Percentiles rank a stretch among this genome's conserved stretches.
Evolutionary conservation across 1,140 invertebrate genomes (phyloP).

Genomic region (Brachionus rubens): DNA sequence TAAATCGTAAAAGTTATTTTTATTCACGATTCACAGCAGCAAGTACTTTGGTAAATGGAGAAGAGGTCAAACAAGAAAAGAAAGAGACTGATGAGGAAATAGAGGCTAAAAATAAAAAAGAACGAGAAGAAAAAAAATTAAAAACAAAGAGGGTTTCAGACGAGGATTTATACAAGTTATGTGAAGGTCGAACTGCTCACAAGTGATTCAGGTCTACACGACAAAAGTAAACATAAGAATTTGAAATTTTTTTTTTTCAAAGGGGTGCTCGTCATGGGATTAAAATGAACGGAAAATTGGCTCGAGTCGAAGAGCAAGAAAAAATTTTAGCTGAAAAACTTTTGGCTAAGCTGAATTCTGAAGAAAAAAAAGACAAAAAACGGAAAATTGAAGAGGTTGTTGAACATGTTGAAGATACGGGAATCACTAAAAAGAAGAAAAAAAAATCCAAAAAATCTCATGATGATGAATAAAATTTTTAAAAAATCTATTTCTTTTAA

Average conservation of each 20-base stretch:
- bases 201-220: slow-evolving; percentile 64
- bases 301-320: slow-evolving; percentile 56
- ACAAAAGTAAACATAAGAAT: slow-evolving; percentile 2
- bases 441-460: slow-evolving; percentile 3
- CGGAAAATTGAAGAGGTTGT: neutral
- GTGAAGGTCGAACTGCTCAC: slow-evolving; percentile 74
- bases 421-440: neutral
- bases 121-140: neutral
- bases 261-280: slow-evolving; percentile 58
- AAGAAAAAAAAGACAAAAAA: slow-evolving; percentile 13
- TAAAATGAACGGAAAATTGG: slow-evolving; percentile 57
- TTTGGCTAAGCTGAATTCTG: neutral
- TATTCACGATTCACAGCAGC: slow-evolving; percentile 17
- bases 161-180: slow-evolving; percentile 73
- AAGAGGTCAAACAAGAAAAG: neutral
- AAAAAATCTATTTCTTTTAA: no score
- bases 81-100: neutral
- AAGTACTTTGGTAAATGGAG: slow-evolving; percentile 4
- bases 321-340: slow-evolving; percentile 62
- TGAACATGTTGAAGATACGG: neutral
- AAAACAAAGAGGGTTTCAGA: slow-evolving; percentile 63
- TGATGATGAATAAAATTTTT: slow-evolving; percentile 1
- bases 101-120: slow-evolving; percentile 7
- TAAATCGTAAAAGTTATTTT: slow-evolving; percentile 25
- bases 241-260: neutral